Evolutionary conservation across 2,113 vertebrate genomes (phyloP).

Genomic region (Pteronura brasiliensis): DNA sequence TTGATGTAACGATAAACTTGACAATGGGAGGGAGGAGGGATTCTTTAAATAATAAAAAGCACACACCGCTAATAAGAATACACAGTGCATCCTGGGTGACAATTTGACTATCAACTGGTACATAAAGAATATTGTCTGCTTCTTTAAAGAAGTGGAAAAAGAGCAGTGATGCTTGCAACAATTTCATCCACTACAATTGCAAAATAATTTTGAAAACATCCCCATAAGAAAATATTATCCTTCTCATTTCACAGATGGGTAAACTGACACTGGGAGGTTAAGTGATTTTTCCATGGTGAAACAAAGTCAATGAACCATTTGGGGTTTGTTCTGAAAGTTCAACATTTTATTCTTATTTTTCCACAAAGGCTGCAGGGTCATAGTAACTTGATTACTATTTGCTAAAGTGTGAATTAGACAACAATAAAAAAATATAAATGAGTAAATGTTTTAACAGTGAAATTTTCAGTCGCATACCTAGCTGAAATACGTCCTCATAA

Average conservation of each 20-base stretch:
- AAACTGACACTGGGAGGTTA: conserved; percentile 68
- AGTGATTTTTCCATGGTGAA: conserved; percentile 52
- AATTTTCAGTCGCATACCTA: not conserved
- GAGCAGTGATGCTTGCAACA: conserved; percentile 46
- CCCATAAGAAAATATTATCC: conserved; percentile 66
- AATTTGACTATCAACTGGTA: conserved; percentile 38
- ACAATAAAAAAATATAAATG: not conserved
- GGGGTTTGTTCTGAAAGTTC: conserved; percentile 53
- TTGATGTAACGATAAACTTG: not conserved
- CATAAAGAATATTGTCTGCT: conserved; percentile 37
- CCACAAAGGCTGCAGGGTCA: not conserved
- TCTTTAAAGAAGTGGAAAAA: conserved; percentile 39
- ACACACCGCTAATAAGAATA: conserved; percentile 33
- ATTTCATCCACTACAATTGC: conserved; percentile 57
- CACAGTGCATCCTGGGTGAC: not conserved
- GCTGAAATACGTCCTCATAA: not conserved
- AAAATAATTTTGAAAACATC: conserved; percentile 69
- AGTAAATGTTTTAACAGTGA: not conserved
- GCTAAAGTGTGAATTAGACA: not conserved
- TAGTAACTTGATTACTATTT: not conserved
- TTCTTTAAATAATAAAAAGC: not conserved
- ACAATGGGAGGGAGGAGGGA: not conserved
- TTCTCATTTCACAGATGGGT: conserved; percentile 74
- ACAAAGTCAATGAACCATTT: conserved; percentile 63
- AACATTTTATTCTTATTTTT: conserved; percentile 40